Conservation (phyloP, 2,888 invertebrate genomes). For the Parapristionchus giblindavisi region DNA sequence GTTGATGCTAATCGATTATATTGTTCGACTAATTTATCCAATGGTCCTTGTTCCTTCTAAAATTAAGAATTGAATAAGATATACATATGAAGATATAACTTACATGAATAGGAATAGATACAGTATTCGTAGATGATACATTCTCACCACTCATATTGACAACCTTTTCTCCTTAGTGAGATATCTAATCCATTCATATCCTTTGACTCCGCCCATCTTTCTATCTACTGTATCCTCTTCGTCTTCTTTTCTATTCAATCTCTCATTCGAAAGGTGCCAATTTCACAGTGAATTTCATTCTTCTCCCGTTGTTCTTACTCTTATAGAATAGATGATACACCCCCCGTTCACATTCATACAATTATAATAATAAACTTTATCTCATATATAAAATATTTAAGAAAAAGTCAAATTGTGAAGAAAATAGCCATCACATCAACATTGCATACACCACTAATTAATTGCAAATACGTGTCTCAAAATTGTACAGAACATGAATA, state of each 20-base stretch:
- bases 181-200: not conserved
- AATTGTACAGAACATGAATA: too few relatives aligned
- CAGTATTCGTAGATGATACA: not conserved
- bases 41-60: conserved; percentile 28
- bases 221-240: conserved; percentile 9
- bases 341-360: conserved; percentile 4
- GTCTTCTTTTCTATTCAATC: conserved; percentile 22
- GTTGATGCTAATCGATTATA: conserved; percentile 34
- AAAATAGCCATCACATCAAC: not conserved
- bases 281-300: conserved; percentile 33
- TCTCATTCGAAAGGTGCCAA: conserved; percentile 33
- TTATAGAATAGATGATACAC: too few relatives aligned
- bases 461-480: too few relatives aligned
- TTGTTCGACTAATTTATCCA: conserved; percentile 32
- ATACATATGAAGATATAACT: not conserved
- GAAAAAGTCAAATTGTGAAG: not conserved
- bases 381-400: not conserved
- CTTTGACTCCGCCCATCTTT: conserved; percentile 18
- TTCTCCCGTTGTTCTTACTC: too few relatives aligned
- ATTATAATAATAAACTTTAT: not conserved
- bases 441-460: not conserved
- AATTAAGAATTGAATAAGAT: not conserved
- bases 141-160: conserved; percentile 27
- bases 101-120: not conserved
- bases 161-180: not conserved